phyloP scores from a whole-genome alignment of 2,888 invertebrate species.

The Scaptomyza tumidula region DNA sequence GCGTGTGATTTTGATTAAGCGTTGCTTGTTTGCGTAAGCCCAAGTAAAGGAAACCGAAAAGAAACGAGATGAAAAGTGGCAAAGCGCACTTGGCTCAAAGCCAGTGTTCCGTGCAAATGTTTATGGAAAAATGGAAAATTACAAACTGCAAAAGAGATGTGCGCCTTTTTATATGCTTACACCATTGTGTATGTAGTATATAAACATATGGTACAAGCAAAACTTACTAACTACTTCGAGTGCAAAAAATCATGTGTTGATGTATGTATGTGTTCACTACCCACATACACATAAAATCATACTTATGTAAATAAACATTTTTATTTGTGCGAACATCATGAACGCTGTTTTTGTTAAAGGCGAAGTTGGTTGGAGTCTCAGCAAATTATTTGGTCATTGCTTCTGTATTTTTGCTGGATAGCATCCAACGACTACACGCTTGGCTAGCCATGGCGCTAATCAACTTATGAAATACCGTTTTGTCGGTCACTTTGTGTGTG shows the following conservation, averaged over 20 bases:
- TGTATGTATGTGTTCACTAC: neutral
- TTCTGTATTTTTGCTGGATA: slow-evolving; percentile 19
- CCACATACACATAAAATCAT: neutral
- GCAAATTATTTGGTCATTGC: slow-evolving; percentile 42
- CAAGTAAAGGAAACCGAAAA: slow-evolving; percentile 20
- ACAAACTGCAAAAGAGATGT: slow-evolving; percentile 42
- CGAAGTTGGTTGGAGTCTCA: neutral
- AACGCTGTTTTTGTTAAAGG: neutral
- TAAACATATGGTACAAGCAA: neutral
- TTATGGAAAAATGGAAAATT: slow-evolving; percentile 47
- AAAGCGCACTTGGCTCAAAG: slow-evolving; percentile 33
- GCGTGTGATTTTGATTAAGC: slow-evolving; percentile 79
- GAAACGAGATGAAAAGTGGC: slow-evolving; percentile 52
- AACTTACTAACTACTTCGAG: neutral
- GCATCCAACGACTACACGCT: slow-evolving; percentile 34
- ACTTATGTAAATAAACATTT: slow-evolving; percentile 8
- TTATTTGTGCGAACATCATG: slow-evolving; percentile 7
- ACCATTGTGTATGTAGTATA: neutral
- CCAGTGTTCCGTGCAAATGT: slow-evolving; percentile 27
- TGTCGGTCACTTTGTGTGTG: slow-evolving; percentile 32
- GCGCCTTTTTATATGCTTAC: neutral
- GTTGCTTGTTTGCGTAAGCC: slow-evolving; percentile 52
- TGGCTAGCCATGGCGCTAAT: slow-evolving; percentile 46
- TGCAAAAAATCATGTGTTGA: neutral
- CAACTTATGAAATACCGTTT: slow-evolving; percentile 52